Base-by-base conservation (phyloP, 2,888 invertebrate genomes). In the Zygothrica quintamaculata region DNA sequence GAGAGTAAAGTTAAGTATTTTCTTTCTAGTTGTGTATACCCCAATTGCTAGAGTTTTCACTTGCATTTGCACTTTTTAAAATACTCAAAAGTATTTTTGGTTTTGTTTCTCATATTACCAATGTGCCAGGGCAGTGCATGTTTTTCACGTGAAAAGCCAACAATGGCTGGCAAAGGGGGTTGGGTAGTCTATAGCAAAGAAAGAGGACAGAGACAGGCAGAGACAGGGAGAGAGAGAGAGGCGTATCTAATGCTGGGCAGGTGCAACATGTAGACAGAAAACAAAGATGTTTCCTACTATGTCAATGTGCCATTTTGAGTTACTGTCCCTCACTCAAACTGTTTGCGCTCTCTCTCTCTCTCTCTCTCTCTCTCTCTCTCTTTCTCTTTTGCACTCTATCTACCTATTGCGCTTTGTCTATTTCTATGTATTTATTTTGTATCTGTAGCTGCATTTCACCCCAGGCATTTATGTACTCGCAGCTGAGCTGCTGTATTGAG, bases 181-280 rank as follows among this genome's bases (percentile, higher is more conserved):
- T n/a, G n/a, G n/a, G n/a, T n/a, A n/a, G n/a, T n/a, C n/a, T n/a
- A n/a, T n/a, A n/a, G n/a, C n/a, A n/a, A n/a, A n/a, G n/a, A n/a
- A n/a, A n/a, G n/a, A n/a, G n/a, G n/a, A n/a, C n/a, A n/a, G n/a
- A n/a, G n/a, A n/a, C n/a, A n/a, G n/a, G n/a, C n/a, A n/a, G n/a
- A n/a, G n/a, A n/a, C 34, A 53, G 40, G 43, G 52, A 34, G 33
- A 15, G 15, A n/a, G n/a, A n/a, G n/a, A n/a, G 34, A 48, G 47
- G 40, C 36, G 29, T 57, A 47, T 53, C 48, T 44, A 33, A 50
- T 6, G 29, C 48, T 61, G 68, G 72, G 78, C 84, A 85, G 84
- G 84, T 85, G 84, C 87, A 85, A 74, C 85, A 80, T 74, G 77
- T 69, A 69, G 55, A 52, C 52, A 18, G 40, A 25, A 29, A 9